Percentiles rank a stretch among this genome's conserved stretches.
Evolutionary conservation across 2,113 vertebrate genomes (phyloP).

Genomic region (Rhinichthys klamathensis): DNA sequence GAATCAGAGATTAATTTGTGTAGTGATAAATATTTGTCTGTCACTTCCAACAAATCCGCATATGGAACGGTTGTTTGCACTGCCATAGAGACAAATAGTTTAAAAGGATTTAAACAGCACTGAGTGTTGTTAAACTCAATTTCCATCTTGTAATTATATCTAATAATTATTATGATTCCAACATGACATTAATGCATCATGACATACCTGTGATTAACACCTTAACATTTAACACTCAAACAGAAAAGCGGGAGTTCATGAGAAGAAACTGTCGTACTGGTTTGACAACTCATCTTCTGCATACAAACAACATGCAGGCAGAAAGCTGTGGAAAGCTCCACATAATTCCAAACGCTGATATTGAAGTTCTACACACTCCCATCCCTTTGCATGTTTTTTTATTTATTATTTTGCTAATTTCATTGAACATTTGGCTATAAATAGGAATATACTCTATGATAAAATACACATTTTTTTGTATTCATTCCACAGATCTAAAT

Average conservation of each 20-base stretch:
- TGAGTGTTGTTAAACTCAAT: background rate
- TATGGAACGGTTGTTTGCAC: background rate
- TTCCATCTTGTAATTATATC: background rate
- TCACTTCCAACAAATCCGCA: background rate
- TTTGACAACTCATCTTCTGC: background rate
- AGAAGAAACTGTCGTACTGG: background rate
- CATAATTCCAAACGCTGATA: background rate
- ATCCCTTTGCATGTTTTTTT: background rate
- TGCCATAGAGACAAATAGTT: background rate
- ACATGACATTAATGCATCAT: background rate
- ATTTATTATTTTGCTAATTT: background rate
- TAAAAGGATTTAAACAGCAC: background rate
- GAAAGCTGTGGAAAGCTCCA: background rate
- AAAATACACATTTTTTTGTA: background rate
- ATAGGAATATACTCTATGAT: background rate
- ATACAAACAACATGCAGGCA: background rate
- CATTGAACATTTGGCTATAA: background rate
- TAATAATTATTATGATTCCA: background rate
- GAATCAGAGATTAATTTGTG: background rate
- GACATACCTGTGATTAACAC: background rate
- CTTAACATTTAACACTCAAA: background rate
- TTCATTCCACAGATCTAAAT: background rate
- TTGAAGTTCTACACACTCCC: background rate
- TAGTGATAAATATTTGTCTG: background rate
- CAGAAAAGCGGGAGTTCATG: background rate